These are phyloP conservation scores for Bubo scandiacus DNA, from an alignment of 2,113 vertebrate genomes.

Conservation along the genomic window DNA sequence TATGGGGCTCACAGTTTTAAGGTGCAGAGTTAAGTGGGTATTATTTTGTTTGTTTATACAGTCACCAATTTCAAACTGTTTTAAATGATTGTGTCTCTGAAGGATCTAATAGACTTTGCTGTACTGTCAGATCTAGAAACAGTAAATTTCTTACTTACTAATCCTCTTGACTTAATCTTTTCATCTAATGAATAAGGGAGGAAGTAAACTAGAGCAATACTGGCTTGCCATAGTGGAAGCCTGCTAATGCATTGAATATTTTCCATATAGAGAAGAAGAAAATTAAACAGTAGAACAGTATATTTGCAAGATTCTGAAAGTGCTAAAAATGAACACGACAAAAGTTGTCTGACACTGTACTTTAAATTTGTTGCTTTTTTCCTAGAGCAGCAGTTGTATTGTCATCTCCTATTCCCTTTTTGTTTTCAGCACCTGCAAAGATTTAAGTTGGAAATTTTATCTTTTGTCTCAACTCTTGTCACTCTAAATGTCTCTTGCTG, in stretches of 20 bases:
- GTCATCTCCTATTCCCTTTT: conserved; percentile 13
- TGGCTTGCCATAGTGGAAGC: not conserved
- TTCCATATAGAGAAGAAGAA: not conserved
- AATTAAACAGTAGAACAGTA: not conserved
- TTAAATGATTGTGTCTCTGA: not conserved
- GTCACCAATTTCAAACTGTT: rapidly evolving
- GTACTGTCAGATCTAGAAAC: not conserved
- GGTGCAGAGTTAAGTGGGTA: not conserved
- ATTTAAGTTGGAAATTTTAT: conserved; percentile 52
- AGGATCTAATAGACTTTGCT: not conserved
- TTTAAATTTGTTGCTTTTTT: not conserved
- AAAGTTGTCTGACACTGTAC: not conserved
- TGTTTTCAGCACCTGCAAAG: conserved; percentile 56
- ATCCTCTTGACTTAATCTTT: conserved; percentile 11
- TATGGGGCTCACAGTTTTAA: not conserved
- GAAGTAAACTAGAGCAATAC: not conserved
- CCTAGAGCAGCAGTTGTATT: not conserved
- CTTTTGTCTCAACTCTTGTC: conserved; percentile 44
- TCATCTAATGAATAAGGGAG: not conserved
- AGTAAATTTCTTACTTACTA: not conserved
- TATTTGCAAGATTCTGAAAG: not conserved
- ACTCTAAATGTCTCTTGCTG: conserved; percentile 21
- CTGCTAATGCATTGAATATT: not conserved
- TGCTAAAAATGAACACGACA: not conserved
- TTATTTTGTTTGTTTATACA: not conserved